Base-by-base conservation (phyloP, 2,888 invertebrate genomes). In the Hypsopygia costalis region DNA sequence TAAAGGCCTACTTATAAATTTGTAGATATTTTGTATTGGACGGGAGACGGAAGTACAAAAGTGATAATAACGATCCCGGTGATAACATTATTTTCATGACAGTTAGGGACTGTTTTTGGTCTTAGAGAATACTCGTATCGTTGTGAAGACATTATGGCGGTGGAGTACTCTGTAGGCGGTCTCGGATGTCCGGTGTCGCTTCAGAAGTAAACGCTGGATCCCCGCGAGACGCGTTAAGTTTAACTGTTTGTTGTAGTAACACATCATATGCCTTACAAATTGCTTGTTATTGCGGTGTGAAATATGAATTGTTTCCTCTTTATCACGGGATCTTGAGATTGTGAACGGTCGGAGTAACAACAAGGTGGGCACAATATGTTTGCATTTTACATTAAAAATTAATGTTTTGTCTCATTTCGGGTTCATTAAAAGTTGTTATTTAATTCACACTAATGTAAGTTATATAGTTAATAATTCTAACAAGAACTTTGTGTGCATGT, bases 1-100 rank as follows among this genome's bases (percentile, higher is more conserved):
- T 76, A 64, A 79, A 60, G 79, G 81, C 81, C 82, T 83, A 79
- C 62, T 58, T 69, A 52, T 8, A 25, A 59, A 60, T 59, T 58
- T 79, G 77, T 77, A 74, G 70, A 78, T 76, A 73, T 68, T 62
- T 62, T 68, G 54, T 64, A 64, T 63, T 54, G 51, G 58, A 48
- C 41, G 39, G 45, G 53, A 55, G 54, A 56, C 51, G 55, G 59
- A 60, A 71, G 73, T 77, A 73, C 72, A 71, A 68, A 75, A 16
- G 50, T 43, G 49, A 55, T 47, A 57, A 47, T 9, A 44, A 32
- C 12, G 34, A 21, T 41, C 34, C 57, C 52, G 49, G 56, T 52
- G 49, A 51, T 50, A 50, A 43, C 51, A 51, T 46, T 43, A 39
- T 36, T 36, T 47, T 49, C 48, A 47, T 51, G 35, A 37, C 31